phyloP scores from a whole-genome alignment of 1,140 invertebrate species.

The Gonioctena quinquepunctata region DNA sequence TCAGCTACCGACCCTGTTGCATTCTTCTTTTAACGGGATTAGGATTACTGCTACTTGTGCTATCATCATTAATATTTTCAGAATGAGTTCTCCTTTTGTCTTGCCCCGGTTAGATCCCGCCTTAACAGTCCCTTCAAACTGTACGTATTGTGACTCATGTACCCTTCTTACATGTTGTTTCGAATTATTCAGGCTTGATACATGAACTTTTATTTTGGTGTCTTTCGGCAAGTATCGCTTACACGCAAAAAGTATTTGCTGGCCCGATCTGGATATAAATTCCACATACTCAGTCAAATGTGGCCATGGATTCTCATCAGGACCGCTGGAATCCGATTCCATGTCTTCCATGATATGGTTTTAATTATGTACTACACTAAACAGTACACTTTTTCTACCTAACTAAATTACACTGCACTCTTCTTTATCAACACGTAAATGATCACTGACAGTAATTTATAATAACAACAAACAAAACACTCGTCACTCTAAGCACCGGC shows the following conservation, averaged over 20 bases:
- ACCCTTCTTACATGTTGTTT: background rate
- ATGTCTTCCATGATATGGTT: background rate
- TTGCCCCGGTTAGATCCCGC: background rate
- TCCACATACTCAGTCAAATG: background rate
- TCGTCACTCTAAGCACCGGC: background rate
- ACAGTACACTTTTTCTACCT: background rate
- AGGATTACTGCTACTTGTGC: background rate
- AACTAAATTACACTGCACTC: background rate
- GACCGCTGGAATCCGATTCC: background rate
- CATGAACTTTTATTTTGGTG: background rate
- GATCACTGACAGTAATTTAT: background rate
- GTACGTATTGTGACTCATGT: background rate
- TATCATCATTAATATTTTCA: background rate
- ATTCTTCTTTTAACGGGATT: background rate
- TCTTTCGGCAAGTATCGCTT: background rate
- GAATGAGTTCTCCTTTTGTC: background rate
- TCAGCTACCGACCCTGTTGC: background rate
- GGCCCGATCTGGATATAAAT: background rate
- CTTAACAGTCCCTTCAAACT: background rate
- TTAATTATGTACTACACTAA: background rate
- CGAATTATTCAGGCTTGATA: background rate
- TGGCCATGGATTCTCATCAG: background rate
- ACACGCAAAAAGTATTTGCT: background rate
- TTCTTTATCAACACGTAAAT: background rate
- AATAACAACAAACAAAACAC: background rate